These are phyloP conservation scores for Lasioglossum villosulum DNA, from an alignment of 2,888 invertebrate species.

Conservation along the genomic window DNA sequence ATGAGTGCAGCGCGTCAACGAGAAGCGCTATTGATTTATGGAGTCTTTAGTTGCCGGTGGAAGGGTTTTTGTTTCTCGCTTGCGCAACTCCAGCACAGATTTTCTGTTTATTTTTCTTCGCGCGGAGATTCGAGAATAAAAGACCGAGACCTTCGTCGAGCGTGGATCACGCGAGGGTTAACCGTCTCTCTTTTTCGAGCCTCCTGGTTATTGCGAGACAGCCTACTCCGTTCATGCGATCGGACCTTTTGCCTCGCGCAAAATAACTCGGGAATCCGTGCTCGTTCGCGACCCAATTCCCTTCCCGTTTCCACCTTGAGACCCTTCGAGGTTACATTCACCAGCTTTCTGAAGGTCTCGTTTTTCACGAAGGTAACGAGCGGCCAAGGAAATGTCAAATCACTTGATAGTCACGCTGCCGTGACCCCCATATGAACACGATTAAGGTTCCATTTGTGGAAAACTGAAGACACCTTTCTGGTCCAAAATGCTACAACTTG, in stretches of 20 bases:
- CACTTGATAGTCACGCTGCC: background rate
- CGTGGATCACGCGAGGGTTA: background rate
- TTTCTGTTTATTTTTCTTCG: background rate
- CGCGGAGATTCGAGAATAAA: background rate
- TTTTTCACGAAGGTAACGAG: constrained; percentile 33
- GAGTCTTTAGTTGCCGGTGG: too few relatives aligned
- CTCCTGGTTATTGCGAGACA: background rate
- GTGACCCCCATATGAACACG: too few relatives aligned
- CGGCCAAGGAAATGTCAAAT: background rate
- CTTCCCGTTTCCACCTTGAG: constrained; percentile 47
- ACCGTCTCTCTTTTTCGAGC: background rate
- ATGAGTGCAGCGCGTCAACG: too few relatives aligned
- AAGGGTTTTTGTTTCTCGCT: too few relatives aligned
- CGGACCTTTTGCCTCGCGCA: background rate
- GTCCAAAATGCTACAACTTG: too few relatives aligned
- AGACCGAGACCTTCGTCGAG: background rate
- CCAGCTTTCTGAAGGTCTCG: constrained; percentile 36
- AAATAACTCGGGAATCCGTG: background rate
- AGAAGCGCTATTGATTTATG: too few relatives aligned
- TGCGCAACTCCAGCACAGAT: background rate
- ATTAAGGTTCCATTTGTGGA: too few relatives aligned
- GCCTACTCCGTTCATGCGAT: background rate
- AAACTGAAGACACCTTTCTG: too few relatives aligned
- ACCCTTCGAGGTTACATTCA: constrained; percentile 60
- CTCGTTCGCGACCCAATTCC: constrained; percentile 54